Conservation (phyloP, 2,113 vertebrate species). For the Erpornis zantholeuca region DNA sequence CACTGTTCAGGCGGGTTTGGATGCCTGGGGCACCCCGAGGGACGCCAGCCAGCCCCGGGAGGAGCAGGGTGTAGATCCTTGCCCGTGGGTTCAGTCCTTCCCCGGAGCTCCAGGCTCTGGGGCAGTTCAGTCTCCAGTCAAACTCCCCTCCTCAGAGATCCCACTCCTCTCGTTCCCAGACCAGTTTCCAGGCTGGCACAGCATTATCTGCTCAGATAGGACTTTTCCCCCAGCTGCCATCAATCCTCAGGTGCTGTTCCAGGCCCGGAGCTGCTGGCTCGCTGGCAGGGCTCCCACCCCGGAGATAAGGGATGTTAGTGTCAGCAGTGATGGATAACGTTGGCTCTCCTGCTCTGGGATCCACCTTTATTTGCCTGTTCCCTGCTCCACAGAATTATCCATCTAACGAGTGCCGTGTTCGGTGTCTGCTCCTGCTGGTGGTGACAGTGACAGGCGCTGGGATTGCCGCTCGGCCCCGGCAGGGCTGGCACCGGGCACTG, state of each 20-base stretch:
- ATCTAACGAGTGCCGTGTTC: not conserved
- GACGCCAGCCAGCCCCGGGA: no score
- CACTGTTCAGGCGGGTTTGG: not conserved
- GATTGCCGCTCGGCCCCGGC: not conserved
- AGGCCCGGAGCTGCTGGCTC: not conserved
- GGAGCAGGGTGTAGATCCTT: not conserved
- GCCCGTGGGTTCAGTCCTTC: not conserved
- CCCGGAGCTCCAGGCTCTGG: not conserved
- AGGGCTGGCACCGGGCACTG: not conserved
- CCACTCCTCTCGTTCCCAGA: not conserved
- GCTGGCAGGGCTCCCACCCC: not conserved
- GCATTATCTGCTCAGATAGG: not conserved
- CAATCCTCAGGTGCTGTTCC: not conserved
- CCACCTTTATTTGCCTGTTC: not conserved
- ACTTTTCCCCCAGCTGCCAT: not conserved
- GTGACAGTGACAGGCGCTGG: conserved; percentile 13
- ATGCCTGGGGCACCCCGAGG: not conserved
- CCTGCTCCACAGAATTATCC: not conserved
- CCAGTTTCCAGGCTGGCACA: not conserved
- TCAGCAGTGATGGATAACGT: not conserved
- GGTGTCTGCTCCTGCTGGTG: not conserved
- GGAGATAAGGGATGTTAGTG: not conserved
- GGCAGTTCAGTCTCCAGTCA: not conserved
- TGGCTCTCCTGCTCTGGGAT: not conserved
- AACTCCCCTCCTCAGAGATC: not conserved